A percentile compares a stretch with the other conserved stretches of the same genome.
phyloP scores from a whole-genome alignment of 92 coral and sea anemone species.

The Muricea muricata region DNA sequence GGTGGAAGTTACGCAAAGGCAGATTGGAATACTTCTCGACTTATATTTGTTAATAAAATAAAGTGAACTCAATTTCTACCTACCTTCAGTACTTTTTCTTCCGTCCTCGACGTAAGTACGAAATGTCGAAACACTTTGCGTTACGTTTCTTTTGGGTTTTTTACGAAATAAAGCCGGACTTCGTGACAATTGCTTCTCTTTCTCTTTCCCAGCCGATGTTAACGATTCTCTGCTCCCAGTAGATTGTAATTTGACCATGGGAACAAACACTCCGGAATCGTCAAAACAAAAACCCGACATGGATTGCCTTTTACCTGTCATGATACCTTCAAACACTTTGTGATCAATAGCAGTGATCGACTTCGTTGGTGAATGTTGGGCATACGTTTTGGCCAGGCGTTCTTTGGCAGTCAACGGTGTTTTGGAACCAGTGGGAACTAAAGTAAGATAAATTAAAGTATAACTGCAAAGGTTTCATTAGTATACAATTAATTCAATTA shows the following conservation, averaged over 20 bases:
- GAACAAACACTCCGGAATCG: conserved; percentile 87
- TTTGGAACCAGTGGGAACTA: conserved; percentile 6
- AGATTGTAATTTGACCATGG: conserved; percentile 67
- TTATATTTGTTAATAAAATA: neutral
- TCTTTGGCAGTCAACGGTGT: neutral
- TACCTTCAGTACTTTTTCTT: conserved; percentile 56
- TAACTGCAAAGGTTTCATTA: neutral
- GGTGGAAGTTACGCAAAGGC: conserved; percentile 14
- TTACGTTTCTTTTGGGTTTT: conserved; percentile 80
- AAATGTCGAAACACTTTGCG: conserved; percentile 48
- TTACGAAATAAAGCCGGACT: conserved; percentile 85
- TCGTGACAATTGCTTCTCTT: conserved; percentile 78
- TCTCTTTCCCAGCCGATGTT: conserved; percentile 70
- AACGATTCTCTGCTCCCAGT: conserved; percentile 81
- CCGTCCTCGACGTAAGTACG: conserved; percentile 47
- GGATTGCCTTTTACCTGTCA: conserved; percentile 90
- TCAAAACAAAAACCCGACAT: conserved; percentile 92
- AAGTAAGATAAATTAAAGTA: neutral
- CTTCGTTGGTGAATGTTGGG: neutral
- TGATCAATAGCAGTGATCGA: conserved; percentile 67
- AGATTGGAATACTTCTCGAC: too few species aligned
- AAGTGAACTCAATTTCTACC: neutral
- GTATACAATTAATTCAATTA: too few species aligned
- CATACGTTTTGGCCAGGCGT: conserved; percentile 1
- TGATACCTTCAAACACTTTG: conserved; percentile 82